Evolutionary conservation across 2,797 vertebrate genomes (phyloP).

Genomic region (Karalla daura): DNA sequence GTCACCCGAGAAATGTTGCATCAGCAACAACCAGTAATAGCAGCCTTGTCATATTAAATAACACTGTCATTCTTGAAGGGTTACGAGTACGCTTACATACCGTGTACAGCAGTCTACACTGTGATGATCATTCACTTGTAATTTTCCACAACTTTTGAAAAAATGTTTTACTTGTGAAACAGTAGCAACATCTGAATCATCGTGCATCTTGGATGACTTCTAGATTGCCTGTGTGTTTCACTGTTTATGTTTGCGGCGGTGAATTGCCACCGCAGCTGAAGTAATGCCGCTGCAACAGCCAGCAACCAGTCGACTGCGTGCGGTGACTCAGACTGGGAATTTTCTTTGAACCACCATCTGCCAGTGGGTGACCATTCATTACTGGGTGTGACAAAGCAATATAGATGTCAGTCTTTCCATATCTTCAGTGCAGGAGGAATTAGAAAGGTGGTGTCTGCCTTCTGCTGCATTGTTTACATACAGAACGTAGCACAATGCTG

Average conservation of each 20-base stretch:
- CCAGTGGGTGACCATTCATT: slow-evolving; percentile 20
- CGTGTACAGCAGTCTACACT: background rate
- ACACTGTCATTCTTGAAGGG: background rate
- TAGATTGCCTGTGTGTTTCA: slow-evolving; percentile 1
- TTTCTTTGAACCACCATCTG: slow-evolving; percentile 49
- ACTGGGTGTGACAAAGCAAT: slow-evolving; percentile 10
- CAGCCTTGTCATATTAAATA: background rate
- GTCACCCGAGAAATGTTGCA: background rate
- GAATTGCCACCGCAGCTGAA: slow-evolving; percentile 25
- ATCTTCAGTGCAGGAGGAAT: background rate
- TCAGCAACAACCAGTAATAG: background rate
- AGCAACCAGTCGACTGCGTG: background rate
- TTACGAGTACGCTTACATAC: background rate
- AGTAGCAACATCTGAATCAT: background rate
- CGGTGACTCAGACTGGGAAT: slow-evolving; percentile 41
- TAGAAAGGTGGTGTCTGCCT: background rate
- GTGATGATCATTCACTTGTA: background rate
- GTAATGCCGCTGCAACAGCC: slow-evolving; percentile 7
- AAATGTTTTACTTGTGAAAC: background rate
- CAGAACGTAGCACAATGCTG: background rate
- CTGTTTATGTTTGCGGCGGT: background rate
- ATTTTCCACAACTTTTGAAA: background rate
- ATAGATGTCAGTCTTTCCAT: background rate
- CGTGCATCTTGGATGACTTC: too few species aligned
- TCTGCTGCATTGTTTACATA: background rate